Evolutionary conservation across 2,113 vertebrate genomes (phyloP).

Genomic region (Mus musculus): DNA sequence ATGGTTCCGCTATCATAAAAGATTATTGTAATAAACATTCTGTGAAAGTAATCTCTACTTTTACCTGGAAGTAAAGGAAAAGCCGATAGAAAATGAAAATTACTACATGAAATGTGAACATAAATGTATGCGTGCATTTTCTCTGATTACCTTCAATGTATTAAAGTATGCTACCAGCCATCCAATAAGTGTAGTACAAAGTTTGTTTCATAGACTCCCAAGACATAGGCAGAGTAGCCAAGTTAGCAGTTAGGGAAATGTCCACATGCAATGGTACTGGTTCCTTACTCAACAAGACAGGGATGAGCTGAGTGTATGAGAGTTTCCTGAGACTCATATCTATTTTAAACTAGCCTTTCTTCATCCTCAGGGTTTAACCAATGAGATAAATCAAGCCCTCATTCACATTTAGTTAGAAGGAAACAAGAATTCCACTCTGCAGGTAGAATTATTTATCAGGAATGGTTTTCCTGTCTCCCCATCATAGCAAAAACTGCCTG

Average conservation of each 20-base stretch:
- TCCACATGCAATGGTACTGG: background rate
- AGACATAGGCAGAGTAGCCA: background rate
- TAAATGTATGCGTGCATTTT: background rate
- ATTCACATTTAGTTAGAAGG: background rate
- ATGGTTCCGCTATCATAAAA: conserved; percentile 85
- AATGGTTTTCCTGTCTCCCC: background rate
- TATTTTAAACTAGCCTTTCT: background rate
- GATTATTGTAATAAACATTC: conserved; percentile 84
- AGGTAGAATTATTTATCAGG: background rate
- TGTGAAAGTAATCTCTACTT: conserved; percentile 80
- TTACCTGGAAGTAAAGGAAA: conserved; percentile 82
- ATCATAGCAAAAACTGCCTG: background rate
- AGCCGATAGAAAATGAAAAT: conserved; percentile 64
- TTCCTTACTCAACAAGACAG: background rate
- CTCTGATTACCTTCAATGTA: background rate
- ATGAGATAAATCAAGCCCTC: background rate
- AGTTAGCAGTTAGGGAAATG: background rate
- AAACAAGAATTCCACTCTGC: rapidly evolving
- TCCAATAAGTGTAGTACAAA: background rate
- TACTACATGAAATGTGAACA: background rate
- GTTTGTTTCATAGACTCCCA: background rate
- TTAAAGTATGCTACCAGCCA: background rate
- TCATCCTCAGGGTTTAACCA: background rate
- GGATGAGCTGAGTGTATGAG: background rate
- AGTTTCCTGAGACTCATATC: background rate